Evolutionary conservation across 2,888 invertebrate species (phyloP).

Genomic region (Hirtodrosophila alboralis): DNA sequence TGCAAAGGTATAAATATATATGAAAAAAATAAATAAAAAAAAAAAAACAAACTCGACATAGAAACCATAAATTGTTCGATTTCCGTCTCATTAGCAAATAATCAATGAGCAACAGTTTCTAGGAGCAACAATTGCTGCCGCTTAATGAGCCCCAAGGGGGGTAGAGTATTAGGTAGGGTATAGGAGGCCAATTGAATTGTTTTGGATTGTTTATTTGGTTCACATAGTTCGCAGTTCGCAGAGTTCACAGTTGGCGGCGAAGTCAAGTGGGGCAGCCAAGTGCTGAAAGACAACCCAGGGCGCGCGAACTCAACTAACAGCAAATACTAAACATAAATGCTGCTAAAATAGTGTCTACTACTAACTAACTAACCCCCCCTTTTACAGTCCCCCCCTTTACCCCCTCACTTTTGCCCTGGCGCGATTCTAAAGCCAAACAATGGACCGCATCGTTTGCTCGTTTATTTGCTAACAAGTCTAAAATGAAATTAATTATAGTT

Average conservation of each 20-base stretch:
- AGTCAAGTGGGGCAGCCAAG: conserved; percentile 45
- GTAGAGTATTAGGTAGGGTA: too few species aligned
- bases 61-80: conserved; percentile 1
- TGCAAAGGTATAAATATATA: too few species aligned
- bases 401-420: conserved; percentile 34
- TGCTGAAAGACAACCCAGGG: conserved; percentile 26
- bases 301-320: conserved; percentile 17
- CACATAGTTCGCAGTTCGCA: background rate
- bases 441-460: conserved; percentile 75
- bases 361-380: background rate
- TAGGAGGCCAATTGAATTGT: too few species aligned
- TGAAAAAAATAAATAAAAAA: too few species aligned
- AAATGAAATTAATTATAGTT: conserved; percentile 78
- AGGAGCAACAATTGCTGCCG: too few species aligned
- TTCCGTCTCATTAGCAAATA: conserved; percentile 15
- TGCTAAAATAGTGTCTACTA: conserved; percentile 25
- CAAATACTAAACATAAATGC: conserved; percentile 18
- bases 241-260: conserved; percentile 1
- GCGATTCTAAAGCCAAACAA: conserved; percentile 46
- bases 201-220: too few species aligned
- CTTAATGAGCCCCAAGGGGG: too few species aligned
- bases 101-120: conserved; percentile 41
- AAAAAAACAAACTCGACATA: too few species aligned
- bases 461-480: conserved; percentile 77
- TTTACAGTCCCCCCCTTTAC: conserved; percentile 3